These are phyloP conservation scores for Myanophis thanlyinensis DNA, from an alignment of 2,113 vertebrate genomes.

Conservation along the genomic window DNA sequence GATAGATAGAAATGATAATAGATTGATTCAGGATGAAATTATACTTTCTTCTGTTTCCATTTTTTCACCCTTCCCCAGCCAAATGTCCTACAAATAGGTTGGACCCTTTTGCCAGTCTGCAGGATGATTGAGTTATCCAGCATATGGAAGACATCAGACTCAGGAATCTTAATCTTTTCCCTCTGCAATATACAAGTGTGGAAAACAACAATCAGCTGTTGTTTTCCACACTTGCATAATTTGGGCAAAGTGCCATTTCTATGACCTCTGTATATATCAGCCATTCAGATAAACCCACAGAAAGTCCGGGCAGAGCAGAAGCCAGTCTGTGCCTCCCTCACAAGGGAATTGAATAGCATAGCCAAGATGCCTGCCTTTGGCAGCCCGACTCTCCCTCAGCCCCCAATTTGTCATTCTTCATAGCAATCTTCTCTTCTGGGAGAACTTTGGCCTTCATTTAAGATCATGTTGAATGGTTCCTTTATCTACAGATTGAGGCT, in stretches of 20 bases:
- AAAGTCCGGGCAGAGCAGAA: not conserved
- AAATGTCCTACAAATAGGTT: not conserved
- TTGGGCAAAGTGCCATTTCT: not conserved
- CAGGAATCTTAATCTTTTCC: not conserved
- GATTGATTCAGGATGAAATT: not conserved
- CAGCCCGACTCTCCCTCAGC: not conserved
- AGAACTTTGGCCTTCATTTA: not conserved
- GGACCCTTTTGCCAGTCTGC: not conserved
- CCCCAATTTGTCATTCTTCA: not conserved
- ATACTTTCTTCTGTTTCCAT: not conserved
- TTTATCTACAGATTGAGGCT: not conserved
- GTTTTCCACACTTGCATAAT: not conserved
- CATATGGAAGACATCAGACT: not conserved
- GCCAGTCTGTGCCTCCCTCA: not conserved
- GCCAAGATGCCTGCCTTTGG: too few species aligned
- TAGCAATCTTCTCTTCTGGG: not conserved
- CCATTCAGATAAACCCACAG: not conserved
- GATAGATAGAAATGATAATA: not conserved
- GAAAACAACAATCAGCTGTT: not conserved
- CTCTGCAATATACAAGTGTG: not conserved
- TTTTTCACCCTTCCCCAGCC: not conserved
- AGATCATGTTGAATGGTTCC: conserved; percentile 11
- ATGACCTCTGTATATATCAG: too few species aligned
- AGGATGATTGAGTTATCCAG: not conserved
- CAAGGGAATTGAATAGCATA: not conserved